Evolutionary conservation across 2,888 invertebrate species (phyloP), one percentile per base, ranked within the genome.

Genomic region (Eugnorisma glareosa): DNA sequence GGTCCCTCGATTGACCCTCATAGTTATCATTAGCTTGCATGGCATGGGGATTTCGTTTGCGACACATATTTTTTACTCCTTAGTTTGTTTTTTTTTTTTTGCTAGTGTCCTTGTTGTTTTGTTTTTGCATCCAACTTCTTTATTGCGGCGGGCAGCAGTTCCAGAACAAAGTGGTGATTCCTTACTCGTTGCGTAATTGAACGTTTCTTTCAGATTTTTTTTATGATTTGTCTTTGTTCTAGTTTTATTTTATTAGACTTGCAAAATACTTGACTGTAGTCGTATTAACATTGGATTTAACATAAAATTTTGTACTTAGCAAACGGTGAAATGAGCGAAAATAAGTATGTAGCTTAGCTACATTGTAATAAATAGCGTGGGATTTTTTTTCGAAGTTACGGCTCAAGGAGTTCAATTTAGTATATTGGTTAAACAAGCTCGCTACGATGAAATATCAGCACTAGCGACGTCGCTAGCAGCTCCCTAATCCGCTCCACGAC

Each of bases 11-110:
- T 92, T 91, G 90, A 88, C 88, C 87, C 85, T 85, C 86, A 86
- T 87, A 88, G 89, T 87, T 86, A 85, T 87, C 86, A 88, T 87
- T 86, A 89, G 85, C 92, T 94, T 95, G 96, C 96, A 96, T 96
- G 95, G 96, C 95, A 96, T 96, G 96, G 92, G 89, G 90, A 90
- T 93, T 93, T 90, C 92, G 90, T 92, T 94, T 94, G 92, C 93
- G 91, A 91, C 91, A 90, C 88, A 15, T 24, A 86, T 85, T 91
- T 92, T 72, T 92, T 90, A 89, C 88, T 91, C 89, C 90, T 92
- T 93, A 92, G 92, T 91, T 91, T 92, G 82, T 88, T 93, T 92
- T 93, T 92, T 92, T 93, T 92, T 89, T 91, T 82, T 68, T 91
- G 94, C 95, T 94, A 94, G 94, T 91, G 89, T 94, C 90, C 86